Evolutionary conservation across 1,140 invertebrate genomes (phyloP), one percentile per base, ranked within the genome.

Genomic region (Drosophila varians): DNA sequence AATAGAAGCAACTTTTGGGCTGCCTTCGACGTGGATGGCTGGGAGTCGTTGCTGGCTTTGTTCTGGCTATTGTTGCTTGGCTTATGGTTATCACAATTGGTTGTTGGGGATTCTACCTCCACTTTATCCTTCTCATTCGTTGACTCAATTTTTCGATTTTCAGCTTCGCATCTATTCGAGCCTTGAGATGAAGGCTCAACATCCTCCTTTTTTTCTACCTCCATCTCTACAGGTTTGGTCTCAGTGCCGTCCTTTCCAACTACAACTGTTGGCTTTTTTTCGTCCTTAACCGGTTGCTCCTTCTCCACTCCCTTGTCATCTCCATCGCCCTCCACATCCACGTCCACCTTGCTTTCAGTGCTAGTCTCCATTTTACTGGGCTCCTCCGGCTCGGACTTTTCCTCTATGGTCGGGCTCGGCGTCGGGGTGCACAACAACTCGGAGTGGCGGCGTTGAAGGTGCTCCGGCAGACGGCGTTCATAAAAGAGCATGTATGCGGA

Each of bases 401-500:
- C 71, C 42, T 77, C 79, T 36, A 72, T 72, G 5, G 74, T 77
- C 5, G 87, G 80, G 70, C 77, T 80, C 19, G 87, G 76, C 11
- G 86, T 77, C 9, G 90, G 88, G 0, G 89, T 88, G 1, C 72
- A 80, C 36, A 88, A 40, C 19, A 90, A 47, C 49, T 90, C 83
- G 12, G 83, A 77, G 49, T 90, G 89, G 4, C 82, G 71, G 1
- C 90, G 78, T 47, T 90, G 83, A 46, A 90, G 53, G 28, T 90
- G 89, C 46, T 90, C 86, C 14, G 90, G 86, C 23, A 88, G 52
- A 6, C 90, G 89, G 68, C 96, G 94, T 91, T 99, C 97, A 91
- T 99, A 99, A 90, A 99, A 99, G 43, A 99, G 91, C 98, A 99
- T 99, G 84, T 99, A 99, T 0, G 98, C 98, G 89, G 96, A 98